Conservation (phyloP, 2,113 vertebrate species). For the Phylloscopus whistleri region DNA sequence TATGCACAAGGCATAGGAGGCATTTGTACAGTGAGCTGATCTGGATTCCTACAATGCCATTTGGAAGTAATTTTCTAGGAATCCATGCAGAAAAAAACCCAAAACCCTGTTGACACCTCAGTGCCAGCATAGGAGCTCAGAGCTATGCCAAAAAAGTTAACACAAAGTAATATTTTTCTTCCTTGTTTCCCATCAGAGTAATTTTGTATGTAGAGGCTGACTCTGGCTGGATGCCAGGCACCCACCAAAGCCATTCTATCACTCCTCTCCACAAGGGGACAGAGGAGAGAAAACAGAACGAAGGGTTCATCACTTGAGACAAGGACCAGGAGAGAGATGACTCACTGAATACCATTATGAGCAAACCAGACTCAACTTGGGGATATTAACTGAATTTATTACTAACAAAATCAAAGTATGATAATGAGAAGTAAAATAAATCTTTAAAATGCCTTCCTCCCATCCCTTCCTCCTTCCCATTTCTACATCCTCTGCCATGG, state of each 20-base stretch:
- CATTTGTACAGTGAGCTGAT: not conserved
- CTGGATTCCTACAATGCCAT: not conserved
- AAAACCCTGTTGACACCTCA: not conserved
- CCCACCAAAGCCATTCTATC: not conserved
- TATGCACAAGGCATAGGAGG: not conserved
- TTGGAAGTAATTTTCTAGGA: not conserved
- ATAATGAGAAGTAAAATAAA: not conserved
- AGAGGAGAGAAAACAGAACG: not conserved
- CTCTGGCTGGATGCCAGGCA: not conserved
- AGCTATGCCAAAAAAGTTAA: not conserved
- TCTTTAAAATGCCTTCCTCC: not conserved
- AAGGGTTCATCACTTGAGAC: not conserved
- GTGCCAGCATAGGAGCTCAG: not conserved
- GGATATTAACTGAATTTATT: no score
- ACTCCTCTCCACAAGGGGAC: not conserved
- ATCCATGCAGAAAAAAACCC: not conserved
- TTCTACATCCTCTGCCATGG: not conserved
- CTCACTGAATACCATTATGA: fast-evolving
- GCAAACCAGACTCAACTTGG: not conserved
- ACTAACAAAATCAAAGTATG: not conserved
- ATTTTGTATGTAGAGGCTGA: not conserved
- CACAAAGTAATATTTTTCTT: not conserved
- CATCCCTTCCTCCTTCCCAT: not conserved
- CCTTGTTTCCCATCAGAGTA: not conserved
- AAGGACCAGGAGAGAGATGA: not conserved